Conservation (phyloP, 2,113 vertebrate species). For the Heteronetta atricapilla region DNA sequence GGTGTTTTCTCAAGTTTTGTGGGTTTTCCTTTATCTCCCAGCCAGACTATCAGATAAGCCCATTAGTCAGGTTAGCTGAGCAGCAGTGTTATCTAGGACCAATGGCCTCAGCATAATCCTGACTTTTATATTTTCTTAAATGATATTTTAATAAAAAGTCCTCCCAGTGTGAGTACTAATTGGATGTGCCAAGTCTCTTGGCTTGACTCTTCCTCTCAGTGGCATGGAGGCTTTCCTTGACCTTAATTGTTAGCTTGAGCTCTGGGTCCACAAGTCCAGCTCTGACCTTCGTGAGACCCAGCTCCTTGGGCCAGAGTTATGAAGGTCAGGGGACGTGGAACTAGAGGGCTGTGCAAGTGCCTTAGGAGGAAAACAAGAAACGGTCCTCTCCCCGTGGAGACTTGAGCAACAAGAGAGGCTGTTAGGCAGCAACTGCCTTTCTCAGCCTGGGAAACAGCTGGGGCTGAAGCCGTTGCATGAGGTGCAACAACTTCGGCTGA, state of each 20-base stretch:
- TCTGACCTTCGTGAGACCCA: neutral
- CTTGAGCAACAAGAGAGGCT: neutral
- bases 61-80: slow-evolving; percentile 36
- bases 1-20: slow-evolving; percentile 33
- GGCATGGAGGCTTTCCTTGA: neutral
- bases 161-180: neutral
- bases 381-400: neutral
- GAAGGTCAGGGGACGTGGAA: neutral
- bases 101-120: slow-evolving; percentile 22
- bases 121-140: slow-evolving; percentile 11
- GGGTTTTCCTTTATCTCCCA: neutral
- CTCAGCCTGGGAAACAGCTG: neutral
- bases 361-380: neutral
- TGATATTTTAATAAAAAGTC: slow-evolving; percentile 14
- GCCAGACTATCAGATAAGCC: slow-evolving; percentile 20
- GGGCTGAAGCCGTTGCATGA: neutral
- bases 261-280: neutral
- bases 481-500: neutral
- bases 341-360: neutral
- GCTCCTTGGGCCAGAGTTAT: neutral
- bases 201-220: neutral
- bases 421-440: neutral
- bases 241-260: neutral
- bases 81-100: neutral
- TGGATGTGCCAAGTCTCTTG: neutral